Conservation (phyloP, 2,797 vertebrate genomes). For the Strix occidentalis region DNA sequence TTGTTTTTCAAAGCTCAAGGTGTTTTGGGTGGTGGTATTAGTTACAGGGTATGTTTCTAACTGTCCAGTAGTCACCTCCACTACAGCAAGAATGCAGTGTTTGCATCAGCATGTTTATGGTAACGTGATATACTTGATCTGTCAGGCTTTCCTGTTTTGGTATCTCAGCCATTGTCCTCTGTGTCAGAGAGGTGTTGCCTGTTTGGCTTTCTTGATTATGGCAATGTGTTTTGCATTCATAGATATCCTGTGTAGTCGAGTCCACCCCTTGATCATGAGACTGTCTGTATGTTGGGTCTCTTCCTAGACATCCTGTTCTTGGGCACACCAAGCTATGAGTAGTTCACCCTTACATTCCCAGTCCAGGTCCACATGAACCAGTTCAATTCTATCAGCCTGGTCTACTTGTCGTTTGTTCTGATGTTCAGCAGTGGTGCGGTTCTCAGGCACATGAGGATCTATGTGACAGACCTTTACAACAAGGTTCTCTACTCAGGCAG, state of each 20-base stretch:
- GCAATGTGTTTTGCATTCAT: neutral
- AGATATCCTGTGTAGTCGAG: neutral
- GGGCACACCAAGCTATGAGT: neutral
- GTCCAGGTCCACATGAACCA: neutral
- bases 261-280: neutral
- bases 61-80: neutral
- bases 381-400: neutral
- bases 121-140: neutral
- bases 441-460: neutral
- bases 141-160: neutral
- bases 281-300: no score
- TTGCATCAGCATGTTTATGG: neutral
- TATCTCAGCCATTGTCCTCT: neutral
- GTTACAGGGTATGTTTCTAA: neutral
- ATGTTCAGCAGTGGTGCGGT: fast-evolving
- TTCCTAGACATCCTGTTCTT: neutral
- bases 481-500: neutral
- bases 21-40: neutral
- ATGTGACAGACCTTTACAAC: neutral
- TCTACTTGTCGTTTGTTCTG: neutral
- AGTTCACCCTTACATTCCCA: neutral
- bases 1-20: neutral
- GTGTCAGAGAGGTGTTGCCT: neutral
- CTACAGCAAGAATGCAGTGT: neutral
- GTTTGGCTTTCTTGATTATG: neutral